Percentiles rank a stretch among this genome's conserved stretches.
Conservation (phyloP, 2,797 vertebrate genomes). For the Microtus californicus region DNA sequence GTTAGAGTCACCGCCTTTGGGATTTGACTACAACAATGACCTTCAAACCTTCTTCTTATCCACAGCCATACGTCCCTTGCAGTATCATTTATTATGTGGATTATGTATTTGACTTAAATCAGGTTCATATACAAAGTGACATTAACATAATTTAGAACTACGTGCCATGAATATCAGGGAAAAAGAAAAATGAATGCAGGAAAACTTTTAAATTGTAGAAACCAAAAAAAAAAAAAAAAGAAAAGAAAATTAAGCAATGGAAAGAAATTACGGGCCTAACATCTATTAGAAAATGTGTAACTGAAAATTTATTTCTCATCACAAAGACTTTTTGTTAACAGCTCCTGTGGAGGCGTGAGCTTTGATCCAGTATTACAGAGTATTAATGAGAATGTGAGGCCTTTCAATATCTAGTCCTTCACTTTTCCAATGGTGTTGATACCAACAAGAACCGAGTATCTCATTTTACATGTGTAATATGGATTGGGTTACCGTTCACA, state of each 20-base stretch:
- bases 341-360: neutral
- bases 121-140: neutral
- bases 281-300: neutral
- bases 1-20: neutral
- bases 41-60: neutral
- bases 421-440: neutral
- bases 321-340: constrained; percentile 5
- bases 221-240: neutral
- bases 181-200: neutral
- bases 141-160: constrained; percentile 11
- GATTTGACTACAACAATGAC: neutral
- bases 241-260: constrained; percentile 2
- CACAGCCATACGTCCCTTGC: neutral
- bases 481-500: neutral
- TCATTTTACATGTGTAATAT: neutral
- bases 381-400: neutral
- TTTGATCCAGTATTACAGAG: neutral
- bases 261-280: constrained; percentile 1
- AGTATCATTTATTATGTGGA: neutral
- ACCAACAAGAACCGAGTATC: constrained; percentile 3
- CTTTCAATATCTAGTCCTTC: neutral
- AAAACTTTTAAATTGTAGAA: constrained; percentile 1
- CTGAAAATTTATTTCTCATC: neutral
- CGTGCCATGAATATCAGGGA: neutral
- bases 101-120: constrained; percentile 9